Evolutionary conservation across 2,797 vertebrate species (phyloP), one percentile per base, ranked within the genome.

Genomic region (Melanotaenia pygmaea): DNA sequence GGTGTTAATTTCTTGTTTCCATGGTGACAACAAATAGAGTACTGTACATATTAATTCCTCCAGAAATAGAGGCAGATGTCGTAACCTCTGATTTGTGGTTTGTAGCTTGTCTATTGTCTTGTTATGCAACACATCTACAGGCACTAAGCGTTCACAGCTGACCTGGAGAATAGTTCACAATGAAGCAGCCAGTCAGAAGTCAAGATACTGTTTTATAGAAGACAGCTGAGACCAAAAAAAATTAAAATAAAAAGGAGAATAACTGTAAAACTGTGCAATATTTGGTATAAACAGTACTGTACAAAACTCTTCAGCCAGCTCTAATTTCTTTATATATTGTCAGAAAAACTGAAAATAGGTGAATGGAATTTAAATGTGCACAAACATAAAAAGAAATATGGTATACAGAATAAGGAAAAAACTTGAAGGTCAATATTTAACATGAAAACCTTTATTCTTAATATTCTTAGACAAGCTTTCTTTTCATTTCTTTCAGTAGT

Each of bases 1-100:
- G 22, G 34, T 59, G 59, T 68, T 74, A 64, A 67, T 72, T 75
- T 88, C 81, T 61, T 77, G 84, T 88, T 90, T 84, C 86, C 87
- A 89, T 85, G 72, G 86, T 18, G 16, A 89, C 71, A 14, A 79
- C 72, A 80, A 86, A 84, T 79, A 90, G 64, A 86, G 72, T 77
- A 16, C 53, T 56, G 14, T 56, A 59, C 74, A 81, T 88, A 80
- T 77, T 80, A 68, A 80, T 83, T 82, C 74, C 79, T 83, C 66
- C 75, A 79, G 54, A 78, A 80, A 88, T 76, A 88, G 82, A 86
- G 68, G 7, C 45, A 16, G 80, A 82, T 83, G 86, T 86, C 75
- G 76, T 47, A 45, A 45, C 63, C 57, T 85, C 65, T 79, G 51
- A 57, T 77, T 76, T 74, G 69, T 74, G 77, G 67, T 73, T 66